Evolutionary conservation across 1,140 invertebrate genomes (phyloP), one percentile per base, ranked within the genome.

Genomic region (Philopotamus ludificatus): DNA sequence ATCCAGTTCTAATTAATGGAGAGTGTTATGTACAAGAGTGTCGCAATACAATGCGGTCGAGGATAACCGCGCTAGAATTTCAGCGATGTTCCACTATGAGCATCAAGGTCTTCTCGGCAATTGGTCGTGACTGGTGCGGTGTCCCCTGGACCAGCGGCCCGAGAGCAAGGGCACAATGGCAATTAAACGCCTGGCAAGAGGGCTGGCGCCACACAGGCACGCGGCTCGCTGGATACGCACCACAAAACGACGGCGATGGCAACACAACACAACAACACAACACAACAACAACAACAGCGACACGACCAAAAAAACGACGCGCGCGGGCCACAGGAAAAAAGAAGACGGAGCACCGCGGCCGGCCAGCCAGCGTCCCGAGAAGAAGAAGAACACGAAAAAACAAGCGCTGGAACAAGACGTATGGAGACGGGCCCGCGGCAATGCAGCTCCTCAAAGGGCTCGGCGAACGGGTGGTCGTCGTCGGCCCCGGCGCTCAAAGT

Each of bases 151-250:
- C n/a, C n/a, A n/a, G n/a, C n/a, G n/a, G 34, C 34, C n/a, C n/a
- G n/a, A n/a, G 34, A 8, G n/a, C 8, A 47, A 47, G 44, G 44
- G 44, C 15, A 47, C 18, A 47, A 47, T 47, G 44, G 44, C 18
- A 47, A 47, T 47, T 47, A 47, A 47, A 47, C 44, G 44, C 44
- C 44, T 47, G 57, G 57, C 57, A 42, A 39, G 34, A 39, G 34
- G n/a, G n/a, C n/a, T 44, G 57, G 57, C 57, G 57, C 57, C 57
- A 60, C 42, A 34, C 9, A 60, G 57, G 16, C 57, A 60, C 16
- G 57, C 53, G 53, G 26, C 44, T 12, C 41, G 44, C 57, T 15
- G 23, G 42, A 7, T 22, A 22, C 42, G 16, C 10, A 20, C 4
- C 44, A 20, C 8, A 47, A 47, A 47, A 47, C 18, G n/a, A n/a